Conservation (phyloP, 2,888 invertebrate species). For the Melangyna quadrimaculata region DNA sequence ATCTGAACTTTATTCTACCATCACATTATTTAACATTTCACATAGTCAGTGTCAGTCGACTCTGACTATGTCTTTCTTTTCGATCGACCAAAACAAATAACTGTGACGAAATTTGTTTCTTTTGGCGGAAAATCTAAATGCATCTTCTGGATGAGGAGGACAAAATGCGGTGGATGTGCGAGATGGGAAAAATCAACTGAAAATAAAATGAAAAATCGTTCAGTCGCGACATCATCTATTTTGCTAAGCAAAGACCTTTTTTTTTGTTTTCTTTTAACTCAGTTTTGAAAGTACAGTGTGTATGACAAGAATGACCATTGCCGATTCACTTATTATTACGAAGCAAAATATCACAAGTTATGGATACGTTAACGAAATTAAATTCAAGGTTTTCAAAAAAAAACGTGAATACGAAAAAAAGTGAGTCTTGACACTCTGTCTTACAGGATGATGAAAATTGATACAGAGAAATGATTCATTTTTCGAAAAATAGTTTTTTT, state of each 20-base stretch:
- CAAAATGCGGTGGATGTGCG: not conserved
- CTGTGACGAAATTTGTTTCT: slow-evolving; percentile 47
- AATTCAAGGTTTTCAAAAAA: too few relatives aligned
- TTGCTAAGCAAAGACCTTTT: not conserved
- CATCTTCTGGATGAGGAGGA: too few relatives aligned
- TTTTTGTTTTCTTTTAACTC: slow-evolving; percentile 5
- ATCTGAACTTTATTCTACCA: slow-evolving; percentile 39
- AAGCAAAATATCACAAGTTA: too few relatives aligned
- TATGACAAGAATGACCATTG: not conserved
- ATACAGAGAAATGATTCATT: too few relatives aligned
- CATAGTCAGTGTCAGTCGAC: not conserved
- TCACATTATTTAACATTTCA: not conserved
- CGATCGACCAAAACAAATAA: slow-evolving; percentile 28
- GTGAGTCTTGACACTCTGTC: too few relatives aligned
- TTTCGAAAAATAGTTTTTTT: too few relatives aligned
- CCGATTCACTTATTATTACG: too few relatives aligned
- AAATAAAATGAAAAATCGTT: slow-evolving; percentile 59
- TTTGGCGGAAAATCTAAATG: not conserved
- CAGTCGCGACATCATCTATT: slow-evolving; percentile 53
- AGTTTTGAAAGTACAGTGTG: not conserved
- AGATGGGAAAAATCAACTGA: slow-evolving; percentile 17
- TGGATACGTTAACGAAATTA: not conserved
- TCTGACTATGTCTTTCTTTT: not conserved
- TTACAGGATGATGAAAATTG: too few relatives aligned
- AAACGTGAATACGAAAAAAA: too few relatives aligned